phyloP scores from a whole-genome alignment of 2,888 invertebrate genomes.

The Hybos culiciformis region DNA sequence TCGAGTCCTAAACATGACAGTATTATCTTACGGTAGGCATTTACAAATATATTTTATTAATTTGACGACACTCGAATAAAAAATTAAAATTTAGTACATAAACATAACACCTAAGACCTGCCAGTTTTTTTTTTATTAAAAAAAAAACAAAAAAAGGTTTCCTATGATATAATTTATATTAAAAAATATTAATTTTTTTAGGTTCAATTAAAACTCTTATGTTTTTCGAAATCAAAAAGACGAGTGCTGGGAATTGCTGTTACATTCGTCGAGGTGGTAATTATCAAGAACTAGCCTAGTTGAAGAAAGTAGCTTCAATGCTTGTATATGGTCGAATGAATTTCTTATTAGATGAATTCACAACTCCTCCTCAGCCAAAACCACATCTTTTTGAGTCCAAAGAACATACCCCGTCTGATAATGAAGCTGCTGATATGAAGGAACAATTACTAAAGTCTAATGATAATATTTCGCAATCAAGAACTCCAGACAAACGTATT shows the following conservation, averaged over 20 bases:
- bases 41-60: no score
- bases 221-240: constrained; percentile 84
- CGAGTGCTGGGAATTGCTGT: constrained; percentile 73
- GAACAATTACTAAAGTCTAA: constrained; percentile 7
- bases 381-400: constrained; percentile 38
- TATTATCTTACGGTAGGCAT: no score
- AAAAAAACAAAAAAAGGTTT: no score
- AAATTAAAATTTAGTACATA: no score
- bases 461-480: constrained; percentile 16
- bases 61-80: no score
- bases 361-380: constrained; percentile 49
- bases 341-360: constrained; percentile 78
- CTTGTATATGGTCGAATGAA: constrained; percentile 63
- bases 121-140: no score
- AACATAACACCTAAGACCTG: no score
- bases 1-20: no score
- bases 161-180: neutral
- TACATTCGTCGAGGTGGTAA: constrained; percentile 69
- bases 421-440: no score
- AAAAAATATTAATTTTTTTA: constrained; percentile 24
- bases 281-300: constrained; percentile 57
- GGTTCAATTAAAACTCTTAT: constrained; percentile 71
- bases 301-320: constrained; percentile 71
- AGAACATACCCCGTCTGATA: constrained; percentile 27
- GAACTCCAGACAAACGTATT: constrained; percentile 9